Evolutionary conservation across 2,113 vertebrate genomes (phyloP).

Genomic region (Ciconia boyciana): DNA sequence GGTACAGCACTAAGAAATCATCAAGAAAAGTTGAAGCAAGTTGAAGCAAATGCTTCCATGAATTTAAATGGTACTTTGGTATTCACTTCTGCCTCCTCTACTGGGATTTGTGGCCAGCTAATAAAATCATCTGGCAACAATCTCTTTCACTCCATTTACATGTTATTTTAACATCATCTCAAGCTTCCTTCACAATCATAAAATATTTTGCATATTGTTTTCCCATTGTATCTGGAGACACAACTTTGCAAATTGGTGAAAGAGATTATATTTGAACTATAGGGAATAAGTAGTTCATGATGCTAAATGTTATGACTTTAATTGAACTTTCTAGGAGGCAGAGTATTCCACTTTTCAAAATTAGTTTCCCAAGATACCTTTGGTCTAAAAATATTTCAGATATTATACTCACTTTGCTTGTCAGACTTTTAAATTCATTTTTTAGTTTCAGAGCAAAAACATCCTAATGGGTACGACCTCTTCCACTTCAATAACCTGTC

Average conservation of each 20-base stretch:
- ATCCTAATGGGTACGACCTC: not conserved
- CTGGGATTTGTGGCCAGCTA: not conserved
- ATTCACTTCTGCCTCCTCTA: not conserved
- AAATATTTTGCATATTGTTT: constrained; percentile 12
- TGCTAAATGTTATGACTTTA: constrained; percentile 1
- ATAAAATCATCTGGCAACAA: not conserved
- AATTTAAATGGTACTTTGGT: not conserved
- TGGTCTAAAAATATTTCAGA: not conserved
- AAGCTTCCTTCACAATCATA: not conserved
- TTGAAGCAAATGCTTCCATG: not conserved
- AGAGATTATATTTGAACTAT: not conserved
- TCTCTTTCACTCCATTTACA: not conserved
- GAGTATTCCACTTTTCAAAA: not conserved
- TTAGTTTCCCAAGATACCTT: not conserved
- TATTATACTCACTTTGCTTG: not conserved
- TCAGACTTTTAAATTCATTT: not conserved
- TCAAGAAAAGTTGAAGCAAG: not conserved
- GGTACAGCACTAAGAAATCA: not conserved
- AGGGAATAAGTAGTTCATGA: not conserved
- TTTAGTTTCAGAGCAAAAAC: not conserved
- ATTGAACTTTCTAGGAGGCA: not conserved
- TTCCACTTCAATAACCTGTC: not conserved
- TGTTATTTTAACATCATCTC: not conserved
- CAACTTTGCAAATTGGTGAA: not conserved
- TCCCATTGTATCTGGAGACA: not conserved